Conservation (phyloP, 1,140 invertebrate genomes). For the Mya arenaria region DNA sequence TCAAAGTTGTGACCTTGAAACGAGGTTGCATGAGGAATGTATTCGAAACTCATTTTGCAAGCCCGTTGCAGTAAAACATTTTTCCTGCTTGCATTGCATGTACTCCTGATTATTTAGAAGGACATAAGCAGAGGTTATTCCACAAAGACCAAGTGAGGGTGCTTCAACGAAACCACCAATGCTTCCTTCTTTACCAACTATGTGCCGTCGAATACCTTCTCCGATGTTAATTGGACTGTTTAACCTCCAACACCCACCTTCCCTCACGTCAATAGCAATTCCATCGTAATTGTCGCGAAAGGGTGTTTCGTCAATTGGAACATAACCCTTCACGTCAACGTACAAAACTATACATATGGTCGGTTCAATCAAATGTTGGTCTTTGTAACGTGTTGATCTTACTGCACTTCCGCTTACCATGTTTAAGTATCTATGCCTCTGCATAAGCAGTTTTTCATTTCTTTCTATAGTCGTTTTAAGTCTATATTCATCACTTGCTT, state of each 20-base stretch:
- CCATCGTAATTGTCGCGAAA: not conserved
- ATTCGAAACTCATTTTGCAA: not conserved
- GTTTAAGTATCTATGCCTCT: too few species aligned
- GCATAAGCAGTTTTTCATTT: too few species aligned
- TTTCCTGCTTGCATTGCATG: not conserved
- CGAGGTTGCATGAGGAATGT: not conserved
- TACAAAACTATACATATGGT: not conserved
- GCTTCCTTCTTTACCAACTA: not conserved
- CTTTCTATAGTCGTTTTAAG: too few species aligned
- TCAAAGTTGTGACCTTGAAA: too few species aligned
- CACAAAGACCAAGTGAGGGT: not conserved
- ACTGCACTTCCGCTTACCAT: too few species aligned
- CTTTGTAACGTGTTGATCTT: not conserved
- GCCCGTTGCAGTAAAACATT: not conserved
- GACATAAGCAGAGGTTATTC: constrained; percentile 1
- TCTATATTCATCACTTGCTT: too few species aligned
- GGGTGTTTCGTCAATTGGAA: not conserved
- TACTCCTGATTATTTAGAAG: not conserved
- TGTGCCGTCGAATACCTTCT: not conserved
- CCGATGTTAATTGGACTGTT: not conserved
- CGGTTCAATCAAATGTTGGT: not conserved
- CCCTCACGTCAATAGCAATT: not conserved
- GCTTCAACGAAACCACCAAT: not conserved
- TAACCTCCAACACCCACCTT: not conserved
- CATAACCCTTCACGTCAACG: not conserved